Conservation (phyloP, 1,140 invertebrate genomes). For the Goniozus legneri region DNA sequence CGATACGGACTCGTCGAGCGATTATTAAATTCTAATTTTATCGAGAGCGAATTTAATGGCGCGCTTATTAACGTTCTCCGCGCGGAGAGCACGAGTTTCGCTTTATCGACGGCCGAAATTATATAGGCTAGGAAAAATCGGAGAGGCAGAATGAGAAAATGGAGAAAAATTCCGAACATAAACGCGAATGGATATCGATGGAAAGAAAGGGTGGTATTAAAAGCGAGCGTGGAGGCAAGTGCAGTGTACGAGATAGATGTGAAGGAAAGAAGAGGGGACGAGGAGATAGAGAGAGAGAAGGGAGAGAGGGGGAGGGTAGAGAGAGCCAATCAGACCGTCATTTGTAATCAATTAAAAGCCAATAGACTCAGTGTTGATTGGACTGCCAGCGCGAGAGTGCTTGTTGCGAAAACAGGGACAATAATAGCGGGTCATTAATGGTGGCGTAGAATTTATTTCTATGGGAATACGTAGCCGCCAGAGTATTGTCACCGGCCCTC, state of each 20-base stretch:
- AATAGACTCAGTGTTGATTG: constrained; percentile 51
- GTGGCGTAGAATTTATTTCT: constrained; percentile 42
- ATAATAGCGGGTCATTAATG: constrained; percentile 50
- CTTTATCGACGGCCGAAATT: too few species aligned
- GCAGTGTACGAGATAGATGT: too few species aligned
- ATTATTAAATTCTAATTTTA: constrained; percentile 1
- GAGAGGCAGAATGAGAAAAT: too few species aligned
- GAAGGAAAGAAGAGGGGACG: neutral
- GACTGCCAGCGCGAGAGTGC: constrained; percentile 34
- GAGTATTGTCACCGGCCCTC: constrained; percentile 5
- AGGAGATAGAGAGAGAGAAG: neutral
- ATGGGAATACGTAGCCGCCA: constrained; percentile 26
- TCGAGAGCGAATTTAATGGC: neutral
- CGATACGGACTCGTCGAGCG: neutral
- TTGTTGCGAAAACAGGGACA: constrained; percentile 40
- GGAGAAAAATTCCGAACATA: too few species aligned
- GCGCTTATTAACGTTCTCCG: too few species aligned
- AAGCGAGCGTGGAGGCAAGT: too few species aligned
- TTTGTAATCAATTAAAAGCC: constrained; percentile 57
- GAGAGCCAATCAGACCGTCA: constrained; percentile 50
- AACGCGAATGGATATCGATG: too few species aligned
- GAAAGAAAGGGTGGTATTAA: too few species aligned
- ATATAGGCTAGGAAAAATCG: too few species aligned
- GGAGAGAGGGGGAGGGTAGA: constrained; percentile 6
- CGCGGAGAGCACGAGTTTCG: too few species aligned